Percentiles rank a stretch among this genome's conserved stretches.
These are phyloP conservation scores for Amiota mariae DNA, from an alignment of 2,888 invertebrate species.

Conservation along the genomic window DNA sequence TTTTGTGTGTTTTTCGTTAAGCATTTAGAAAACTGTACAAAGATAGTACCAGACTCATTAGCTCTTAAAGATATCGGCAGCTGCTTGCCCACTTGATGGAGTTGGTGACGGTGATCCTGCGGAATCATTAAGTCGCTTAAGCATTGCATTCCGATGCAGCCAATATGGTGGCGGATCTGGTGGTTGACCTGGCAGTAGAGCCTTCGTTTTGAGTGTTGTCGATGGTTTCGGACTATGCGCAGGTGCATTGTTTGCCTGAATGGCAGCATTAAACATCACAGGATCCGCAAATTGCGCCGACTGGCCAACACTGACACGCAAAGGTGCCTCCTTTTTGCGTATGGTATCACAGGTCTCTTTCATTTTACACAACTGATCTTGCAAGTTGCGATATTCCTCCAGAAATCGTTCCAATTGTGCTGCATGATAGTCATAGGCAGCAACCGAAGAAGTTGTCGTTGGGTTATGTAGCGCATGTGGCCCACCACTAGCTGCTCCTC, in stretches of 20 bases:
- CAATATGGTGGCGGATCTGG: slow-evolving; percentile 74
- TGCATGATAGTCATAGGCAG: slow-evolving; percentile 84
- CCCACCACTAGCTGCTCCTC: slow-evolving; percentile 33
- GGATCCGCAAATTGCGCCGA: slow-evolving; percentile 73
- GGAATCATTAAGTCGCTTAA: slow-evolving; percentile 73
- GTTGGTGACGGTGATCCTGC: not conserved
- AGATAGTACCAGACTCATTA: slow-evolving; percentile 68
- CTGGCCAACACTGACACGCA: slow-evolving; percentile 65
- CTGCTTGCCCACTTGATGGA: slow-evolving; percentile 49
- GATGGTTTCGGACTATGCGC: slow-evolving; percentile 74
- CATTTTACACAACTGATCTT: slow-evolving; percentile 86
- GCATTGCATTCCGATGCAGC: slow-evolving; percentile 74
- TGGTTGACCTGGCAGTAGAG: slow-evolving; percentile 72
- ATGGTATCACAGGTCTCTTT: slow-evolving; percentile 85
- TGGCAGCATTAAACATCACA: slow-evolving; percentile 72
- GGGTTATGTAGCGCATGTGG: slow-evolving; percentile 32
- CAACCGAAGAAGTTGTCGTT: slow-evolving; percentile 74
- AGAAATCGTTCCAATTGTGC: slow-evolving; percentile 86
- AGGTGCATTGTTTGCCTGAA: slow-evolving; percentile 52
- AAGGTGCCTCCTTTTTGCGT: slow-evolving; percentile 73
- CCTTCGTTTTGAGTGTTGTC: slow-evolving; percentile 77
- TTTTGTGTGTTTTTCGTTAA: slow-evolving; percentile 33
- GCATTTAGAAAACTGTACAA: slow-evolving; percentile 52
- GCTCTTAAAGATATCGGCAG: slow-evolving; percentile 76
- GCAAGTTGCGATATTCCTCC: slow-evolving; percentile 84